Percentiles rank a stretch among this genome's conserved stretches.
Conservation (phyloP, 37 sponge, comb jelly and placozoan genomes). For the Sycon ciliatum region DNA sequence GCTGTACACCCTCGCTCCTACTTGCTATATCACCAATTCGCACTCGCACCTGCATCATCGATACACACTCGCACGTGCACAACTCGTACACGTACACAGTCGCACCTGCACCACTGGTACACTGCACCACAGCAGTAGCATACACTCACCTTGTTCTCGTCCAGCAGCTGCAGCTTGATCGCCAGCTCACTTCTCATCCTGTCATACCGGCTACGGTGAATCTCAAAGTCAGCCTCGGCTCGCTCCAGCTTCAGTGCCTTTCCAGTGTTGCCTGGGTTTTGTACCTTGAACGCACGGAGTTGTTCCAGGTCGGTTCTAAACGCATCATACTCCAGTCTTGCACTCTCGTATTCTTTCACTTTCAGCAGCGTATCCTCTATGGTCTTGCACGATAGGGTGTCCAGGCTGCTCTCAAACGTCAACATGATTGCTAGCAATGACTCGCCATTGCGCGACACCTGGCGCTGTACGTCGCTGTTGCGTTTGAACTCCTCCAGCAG, state of each 20-base stretch:
- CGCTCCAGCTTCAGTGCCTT: slow-evolving; percentile 41
- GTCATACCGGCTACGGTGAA: slow-evolving; percentile 62
- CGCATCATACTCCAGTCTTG: slow-evolving; percentile 73
- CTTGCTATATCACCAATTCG: no score
- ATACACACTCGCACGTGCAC: no score
- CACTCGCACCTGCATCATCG: no score
- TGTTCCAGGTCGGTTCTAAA: slow-evolving; percentile 67
- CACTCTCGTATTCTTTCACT: slow-evolving; percentile 67
- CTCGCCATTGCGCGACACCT: slow-evolving; percentile 55
- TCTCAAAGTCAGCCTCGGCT: slow-evolving; percentile 53
- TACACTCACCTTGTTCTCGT: slow-evolving; percentile 73
- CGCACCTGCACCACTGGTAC: no score
- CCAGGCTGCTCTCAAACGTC: slow-evolving; percentile 48
- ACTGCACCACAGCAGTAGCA: no score
- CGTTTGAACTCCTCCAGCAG: slow-evolving; percentile 58
- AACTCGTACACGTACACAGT: no score
- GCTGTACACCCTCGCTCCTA: no score
- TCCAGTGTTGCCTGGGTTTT: slow-evolving; percentile 16
- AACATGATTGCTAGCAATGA: slow-evolving; percentile 46
- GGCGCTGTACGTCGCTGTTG: slow-evolving; percentile 74
- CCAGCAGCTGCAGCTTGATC: slow-evolving; percentile 80
- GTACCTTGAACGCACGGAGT: no score
- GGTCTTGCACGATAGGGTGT: slow-evolving; percentile 68
- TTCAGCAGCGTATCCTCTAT: slow-evolving; percentile 84
- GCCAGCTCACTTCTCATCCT: slow-evolving; percentile 62